Evolutionary conservation across 2,888 invertebrate species (phyloP).

Genomic region (Leptogaster cylindrica): DNA sequence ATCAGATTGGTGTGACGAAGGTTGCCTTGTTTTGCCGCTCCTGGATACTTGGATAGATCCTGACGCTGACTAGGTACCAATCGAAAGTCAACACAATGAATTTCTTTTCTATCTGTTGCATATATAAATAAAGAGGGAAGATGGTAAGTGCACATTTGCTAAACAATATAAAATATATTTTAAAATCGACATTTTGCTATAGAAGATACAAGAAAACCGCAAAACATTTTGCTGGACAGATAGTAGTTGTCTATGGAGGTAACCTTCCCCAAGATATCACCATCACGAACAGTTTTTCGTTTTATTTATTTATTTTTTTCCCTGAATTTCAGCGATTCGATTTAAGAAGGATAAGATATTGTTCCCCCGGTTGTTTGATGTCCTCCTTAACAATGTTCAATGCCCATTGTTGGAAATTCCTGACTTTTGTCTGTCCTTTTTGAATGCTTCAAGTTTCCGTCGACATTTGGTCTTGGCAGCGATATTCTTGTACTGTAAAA

Average conservation of each 20-base stretch:
- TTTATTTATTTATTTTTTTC: constrained; percentile 7
- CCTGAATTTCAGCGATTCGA: constrained; percentile 31
- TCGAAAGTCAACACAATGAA: too few species aligned
- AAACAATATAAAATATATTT: too few species aligned
- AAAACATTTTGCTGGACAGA: too few species aligned
- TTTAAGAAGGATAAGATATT: constrained; percentile 43
- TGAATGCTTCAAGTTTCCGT: constrained; percentile 25
- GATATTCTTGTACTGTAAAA: constrained; percentile 25
- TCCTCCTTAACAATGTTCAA: constrained; percentile 44
- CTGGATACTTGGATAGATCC: too few species aligned
- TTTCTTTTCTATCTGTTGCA: too few species aligned
- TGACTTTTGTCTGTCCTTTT: constrained; percentile 26
- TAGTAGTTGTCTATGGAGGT: not conserved
- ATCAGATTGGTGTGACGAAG: not conserved
- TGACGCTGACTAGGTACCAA: too few species aligned
- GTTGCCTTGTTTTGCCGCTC: not conserved
- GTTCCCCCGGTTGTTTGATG: constrained; percentile 43
- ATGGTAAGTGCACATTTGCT: too few species aligned
- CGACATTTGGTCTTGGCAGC: constrained; percentile 18
- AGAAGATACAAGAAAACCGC: too few species aligned
- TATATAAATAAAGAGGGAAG: too few species aligned
- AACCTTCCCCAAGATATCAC: not conserved
- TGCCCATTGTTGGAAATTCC: constrained; percentile 43
- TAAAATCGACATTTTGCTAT: too few species aligned
- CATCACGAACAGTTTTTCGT: constrained; percentile 4